These are phyloP conservation scores for Orthosia incerta DNA, from an alignment of 2,888 invertebrate genomes.

Conservation along the genomic window DNA sequence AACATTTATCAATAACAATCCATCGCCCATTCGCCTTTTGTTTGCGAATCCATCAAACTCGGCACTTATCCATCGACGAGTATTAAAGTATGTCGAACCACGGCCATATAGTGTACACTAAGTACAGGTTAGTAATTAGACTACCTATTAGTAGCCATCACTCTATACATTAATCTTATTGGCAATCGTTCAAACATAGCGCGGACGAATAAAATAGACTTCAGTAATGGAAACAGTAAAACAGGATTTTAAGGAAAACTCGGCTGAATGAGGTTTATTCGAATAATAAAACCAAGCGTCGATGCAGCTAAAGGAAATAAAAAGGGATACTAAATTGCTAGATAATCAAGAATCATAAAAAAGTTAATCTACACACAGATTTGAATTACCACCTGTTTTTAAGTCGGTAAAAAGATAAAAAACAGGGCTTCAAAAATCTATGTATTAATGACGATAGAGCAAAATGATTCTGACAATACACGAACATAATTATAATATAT, in stretches of 20 bases:
- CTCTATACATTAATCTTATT: slow-evolving; percentile 37
- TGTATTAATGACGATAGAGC: no score
- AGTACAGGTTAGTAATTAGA: slow-evolving; percentile 39
- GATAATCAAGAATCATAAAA: slow-evolving; percentile 26
- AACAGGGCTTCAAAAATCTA: background rate
- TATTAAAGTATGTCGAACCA: slow-evolving; percentile 16
- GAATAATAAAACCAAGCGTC: slow-evolving; percentile 30
- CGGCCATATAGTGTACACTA: background rate
- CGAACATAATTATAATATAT: no score
- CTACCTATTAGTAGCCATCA: slow-evolving; percentile 22
- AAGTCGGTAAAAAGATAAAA: background rate
- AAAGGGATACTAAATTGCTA: background rate
- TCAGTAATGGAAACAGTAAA: slow-evolving; percentile 53
- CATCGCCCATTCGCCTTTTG: no score
- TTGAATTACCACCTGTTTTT: no score
- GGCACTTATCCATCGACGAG: slow-evolving; percentile 5
- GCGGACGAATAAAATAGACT: slow-evolving; percentile 27
- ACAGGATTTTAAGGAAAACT: slow-evolving; percentile 17
- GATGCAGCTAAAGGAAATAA: background rate
- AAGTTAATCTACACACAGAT: background rate
- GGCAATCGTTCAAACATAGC: slow-evolving; percentile 48
- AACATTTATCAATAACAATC: no score
- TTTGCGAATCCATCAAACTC: slow-evolving; percentile 27
- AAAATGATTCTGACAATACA: no score
- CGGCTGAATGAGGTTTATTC: slow-evolving; percentile 31